Base-by-base conservation (phyloP, 1,140 invertebrate species). In the Gonioctena quinquepunctata region DNA sequence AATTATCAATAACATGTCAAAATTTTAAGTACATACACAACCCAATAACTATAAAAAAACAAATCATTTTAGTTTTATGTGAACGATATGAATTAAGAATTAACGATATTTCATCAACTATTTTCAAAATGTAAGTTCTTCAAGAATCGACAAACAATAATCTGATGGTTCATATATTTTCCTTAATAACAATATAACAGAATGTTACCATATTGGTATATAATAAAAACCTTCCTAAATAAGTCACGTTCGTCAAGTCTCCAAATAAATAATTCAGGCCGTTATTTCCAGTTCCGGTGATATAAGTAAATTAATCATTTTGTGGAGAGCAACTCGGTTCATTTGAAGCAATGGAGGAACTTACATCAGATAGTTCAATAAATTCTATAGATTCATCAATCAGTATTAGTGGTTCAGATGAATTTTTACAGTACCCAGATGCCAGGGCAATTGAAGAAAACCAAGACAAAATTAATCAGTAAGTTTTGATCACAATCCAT, bases 391-490 rank as follows among this genome's bases (percentile, higher is more conserved):
- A 11, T 42, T 42, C 13, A 4, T 42, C 33, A 11, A 42, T 42
- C 33, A 48, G 33, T 11, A 22, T 11, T 23, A 57, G 54, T 57
- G 21, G 25, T n/a, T 57, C 54, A 5, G 22, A 19, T 22, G 54
- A 57, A 11, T 57, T 21, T 57, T 22, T 57, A 6, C 21, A 57
- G 13, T 23, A 16, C 54, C 25, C 54, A 21, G 54, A 57, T 5
- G 21, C 54, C 4, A 23, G n/a, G 22, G 18, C 2, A 49, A 13
- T 49, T 13, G 18, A 49, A 6, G 22, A 57, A 7, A 26, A 48
- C 56, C 61, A 65, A 48, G 28, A 26, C 23, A 52, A 59, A 65
- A 25, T 64, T 56, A 65, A 33, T 27, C 68, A 61, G 68, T 70
- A 27, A 70, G 68, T 68, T 50, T 54, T 22, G 11, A 22, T 57